phyloP scores from a whole-genome alignment of 1,140 invertebrate species.

The Drosophila melanogaster region Release_6_plus_ISO1_MT NT_037436.4:10302501-10303000 shows the following conservation, averaged over 20 bases:
- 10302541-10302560: conserved; percentile 28
- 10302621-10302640: conserved; percentile 34
- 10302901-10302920: conserved; percentile 37
- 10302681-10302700: too few species aligned
- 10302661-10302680: too few species aligned
- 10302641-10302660: neutral
- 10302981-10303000: conserved; percentile 30
- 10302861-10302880: neutral
- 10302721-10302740: too few species aligned
- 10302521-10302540: conserved; percentile 50
- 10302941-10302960: conserved; percentile 79
- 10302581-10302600: conserved; percentile 77
- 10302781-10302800: too few species aligned
- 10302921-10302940: conserved; percentile 78
- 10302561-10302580: conserved; percentile 40
- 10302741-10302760: too few species aligned
- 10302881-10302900: conserved; percentile 34
- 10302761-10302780: too few species aligned
- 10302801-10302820: too few species aligned
- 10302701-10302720: too few species aligned
- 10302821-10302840: too few species aligned
- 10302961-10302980: conserved; percentile 69
- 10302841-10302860: too few species aligned
- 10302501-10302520: conserved; percentile 20
- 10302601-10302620: conserved; percentile 72